These are phyloP conservation scores for Catostomus latipinnis DNA, from an alignment of 2,797 vertebrate species.

Conservation along the genomic window DNA sequence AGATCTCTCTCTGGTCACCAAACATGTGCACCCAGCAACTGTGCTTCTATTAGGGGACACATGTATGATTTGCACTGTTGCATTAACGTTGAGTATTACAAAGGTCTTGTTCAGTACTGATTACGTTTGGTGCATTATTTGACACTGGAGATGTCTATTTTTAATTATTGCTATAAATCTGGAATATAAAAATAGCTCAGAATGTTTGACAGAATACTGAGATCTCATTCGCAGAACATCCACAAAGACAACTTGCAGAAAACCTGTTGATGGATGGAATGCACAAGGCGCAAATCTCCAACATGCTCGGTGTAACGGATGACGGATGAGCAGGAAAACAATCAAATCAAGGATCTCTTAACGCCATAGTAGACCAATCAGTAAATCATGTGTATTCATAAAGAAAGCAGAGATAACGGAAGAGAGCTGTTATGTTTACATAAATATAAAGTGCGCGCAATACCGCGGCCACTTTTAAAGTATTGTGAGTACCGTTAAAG, in stretches of 20 bases:
- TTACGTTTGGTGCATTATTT: not conserved
- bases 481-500: not conserved
- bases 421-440: not conserved
- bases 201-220: too few relatives aligned
- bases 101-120: not conserved
- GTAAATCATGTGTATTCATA: too few relatives aligned
- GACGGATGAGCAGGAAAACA: not conserved
- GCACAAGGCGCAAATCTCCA: slow-evolving; percentile 27
- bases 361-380: not conserved
- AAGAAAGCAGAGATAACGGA: not conserved
- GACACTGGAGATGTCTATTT: not conserved
- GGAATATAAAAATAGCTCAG: too few relatives aligned
- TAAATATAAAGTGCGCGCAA: not conserved
- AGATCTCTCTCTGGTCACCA: not conserved
- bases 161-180: too few relatives aligned
- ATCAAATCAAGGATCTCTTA: not conserved
- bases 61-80: not conserved
- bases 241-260: slow-evolving; percentile 20
- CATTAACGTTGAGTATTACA: not conserved
- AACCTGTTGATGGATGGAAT: slow-evolving; percentile 62
- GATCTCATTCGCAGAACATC: not conserved
- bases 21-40: not conserved
- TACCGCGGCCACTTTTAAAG: not conserved
- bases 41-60: not conserved
- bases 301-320: not conserved